Conservation (phyloP, 2,888 invertebrate species). For the Ectemnius continuus region DNA sequence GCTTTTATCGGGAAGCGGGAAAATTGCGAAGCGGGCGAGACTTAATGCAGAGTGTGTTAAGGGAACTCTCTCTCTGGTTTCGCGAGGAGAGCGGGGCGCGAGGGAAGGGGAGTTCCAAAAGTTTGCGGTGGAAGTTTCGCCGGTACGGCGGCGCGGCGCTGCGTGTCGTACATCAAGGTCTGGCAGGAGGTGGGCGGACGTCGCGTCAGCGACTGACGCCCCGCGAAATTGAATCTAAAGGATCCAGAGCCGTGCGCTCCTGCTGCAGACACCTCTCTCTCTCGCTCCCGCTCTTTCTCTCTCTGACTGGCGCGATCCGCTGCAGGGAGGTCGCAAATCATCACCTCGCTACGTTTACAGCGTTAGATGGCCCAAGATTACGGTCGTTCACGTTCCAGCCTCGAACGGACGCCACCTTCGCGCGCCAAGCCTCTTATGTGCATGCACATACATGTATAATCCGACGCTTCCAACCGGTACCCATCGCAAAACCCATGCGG, state of each 20-base stretch:
- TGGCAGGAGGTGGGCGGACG: constrained; percentile 75
- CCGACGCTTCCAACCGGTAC: constrained; percentile 35
- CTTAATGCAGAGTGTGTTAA: no score
- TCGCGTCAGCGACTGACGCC: constrained; percentile 76
- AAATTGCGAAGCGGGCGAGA: no score
- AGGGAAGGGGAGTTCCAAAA: no score
- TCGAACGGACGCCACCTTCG: constrained; percentile 33
- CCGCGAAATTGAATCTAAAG: constrained; percentile 77
- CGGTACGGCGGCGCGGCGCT: constrained; percentile 27
- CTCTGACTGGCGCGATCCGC: constrained; percentile 47
- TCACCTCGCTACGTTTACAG: constrained; percentile 74
- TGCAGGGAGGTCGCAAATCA: constrained; percentile 76
- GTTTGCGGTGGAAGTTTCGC: no score
- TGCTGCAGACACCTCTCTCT: constrained; percentile 19
- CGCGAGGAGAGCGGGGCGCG: no score
- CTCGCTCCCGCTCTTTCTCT: constrained; percentile 34
- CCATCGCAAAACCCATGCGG: constrained; percentile 6
- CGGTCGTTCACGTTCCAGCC: constrained; percentile 60
- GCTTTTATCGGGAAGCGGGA: no score
- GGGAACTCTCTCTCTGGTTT: no score
- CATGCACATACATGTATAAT: neutral
- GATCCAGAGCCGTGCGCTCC: constrained; percentile 58
- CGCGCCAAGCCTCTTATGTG: neutral
- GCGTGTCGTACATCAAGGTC: constrained; percentile 70
- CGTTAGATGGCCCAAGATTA: constrained; percentile 76